Base-by-base conservation (phyloP, 53 echinoderm and acorn worm genomes). In the Echinometra lucunter region DNA sequence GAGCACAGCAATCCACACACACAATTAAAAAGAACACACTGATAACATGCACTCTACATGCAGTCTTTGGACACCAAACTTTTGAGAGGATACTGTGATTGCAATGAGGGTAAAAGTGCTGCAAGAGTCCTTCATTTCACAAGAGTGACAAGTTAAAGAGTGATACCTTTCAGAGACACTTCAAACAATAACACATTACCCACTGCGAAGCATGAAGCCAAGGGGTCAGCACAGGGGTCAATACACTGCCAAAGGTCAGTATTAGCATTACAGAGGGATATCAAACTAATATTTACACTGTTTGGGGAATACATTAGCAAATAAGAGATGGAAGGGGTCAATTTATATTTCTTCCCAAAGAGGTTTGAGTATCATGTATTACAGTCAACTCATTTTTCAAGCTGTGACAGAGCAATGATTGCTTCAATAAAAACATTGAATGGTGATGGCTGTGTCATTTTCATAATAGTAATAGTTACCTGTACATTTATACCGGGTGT, bases 161-260 rank as follows among this genome's bases (percentile, higher is more conserved):
- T 16, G 10, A 9, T 49, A 49, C 85, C 30, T 12, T 13, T 7
- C 47, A 17, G 45, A 85, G 3, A n/a, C 38, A 85, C 28, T 85
- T n/a, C n/a, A 4, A 28, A 28, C 47, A 10, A n/a, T 19, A 49
- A n/a, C 49, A 85, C 85, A 45, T 85, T 85, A 85, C 85, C 85
- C 47, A 30, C 28, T 45, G 82, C 10, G 89, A 89, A 60, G 58
- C 89, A 23, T 8, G 89, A 89, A 40, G 89, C 37, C 89, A 89
- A 89, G 89, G 60, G 89, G 89, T 89, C 89, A 89, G 89, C 89
- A 58, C 37, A 89, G 45, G 49, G 88, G 58, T 60, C 58, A 89
- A 37, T 27, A 40, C 60, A 19, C 13, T 6, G 89, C 37, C 89
- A 89, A 58, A 60, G 89, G 89, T 89, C 89, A 89, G 49, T 40